These are phyloP conservation scores for Rhabdomys dilectus DNA, from an alignment of 2,113 vertebrate species.

Conservation along the genomic window DNA sequence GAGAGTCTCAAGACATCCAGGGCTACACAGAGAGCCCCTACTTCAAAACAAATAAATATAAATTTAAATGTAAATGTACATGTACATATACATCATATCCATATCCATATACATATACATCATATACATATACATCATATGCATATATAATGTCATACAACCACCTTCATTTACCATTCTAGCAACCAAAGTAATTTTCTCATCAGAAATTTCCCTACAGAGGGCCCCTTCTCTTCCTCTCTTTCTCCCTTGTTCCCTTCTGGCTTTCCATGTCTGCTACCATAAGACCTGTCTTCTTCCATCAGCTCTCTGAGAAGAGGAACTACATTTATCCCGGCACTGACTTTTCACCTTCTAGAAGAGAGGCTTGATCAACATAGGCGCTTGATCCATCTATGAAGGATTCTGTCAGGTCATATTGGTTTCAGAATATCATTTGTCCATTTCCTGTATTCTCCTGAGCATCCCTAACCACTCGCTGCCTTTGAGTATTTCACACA, in stretches of 20 bases:
- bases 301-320: not conserved
- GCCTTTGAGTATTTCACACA: not conserved
- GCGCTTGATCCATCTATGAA: not conserved
- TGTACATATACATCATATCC: too few species aligned
- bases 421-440: not conserved
- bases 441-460: not conserved
- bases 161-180: not conserved
- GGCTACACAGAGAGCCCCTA: not conserved
- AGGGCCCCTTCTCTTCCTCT: not conserved
- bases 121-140: too few species aligned
- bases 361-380: not conserved
- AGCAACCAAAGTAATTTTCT: not conserved
- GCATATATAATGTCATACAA: not conserved
- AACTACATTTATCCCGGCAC: not conserved
- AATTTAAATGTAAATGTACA: too few species aligned
- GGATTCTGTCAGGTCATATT: not conserved
- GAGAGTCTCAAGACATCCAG: not conserved
- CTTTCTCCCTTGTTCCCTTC: not conserved
- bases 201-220: not conserved
- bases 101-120: too few species aligned
- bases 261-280: not conserved
- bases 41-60: not conserved
- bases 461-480: not conserved
- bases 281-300: not conserved
- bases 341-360: not conserved